Conservation (phyloP, 1,140 invertebrate species). For the Forficula auricularia region DNA sequence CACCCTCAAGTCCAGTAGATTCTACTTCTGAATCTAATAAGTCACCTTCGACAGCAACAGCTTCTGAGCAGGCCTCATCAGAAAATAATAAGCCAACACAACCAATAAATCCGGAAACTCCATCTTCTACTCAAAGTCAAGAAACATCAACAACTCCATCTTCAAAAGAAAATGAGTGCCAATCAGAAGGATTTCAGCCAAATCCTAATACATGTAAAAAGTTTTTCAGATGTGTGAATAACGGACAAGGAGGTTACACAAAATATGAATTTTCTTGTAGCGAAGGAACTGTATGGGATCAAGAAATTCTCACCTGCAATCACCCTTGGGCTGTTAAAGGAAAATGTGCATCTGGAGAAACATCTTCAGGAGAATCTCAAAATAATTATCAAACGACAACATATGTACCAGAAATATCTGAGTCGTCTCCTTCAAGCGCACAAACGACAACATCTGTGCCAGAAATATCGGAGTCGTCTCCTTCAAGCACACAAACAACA, state of each 20-base stretch:
- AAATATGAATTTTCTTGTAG: constrained; percentile 29
- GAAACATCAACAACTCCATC: too few relatives aligned
- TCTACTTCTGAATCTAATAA: background rate
- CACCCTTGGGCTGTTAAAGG: constrained; percentile 24
- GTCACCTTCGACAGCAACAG: background rate
- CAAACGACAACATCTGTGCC: too few relatives aligned
- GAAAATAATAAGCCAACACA: too few relatives aligned
- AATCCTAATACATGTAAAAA: constrained; percentile 50
- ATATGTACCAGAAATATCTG: too few relatives aligned
- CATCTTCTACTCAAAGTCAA: too few relatives aligned
- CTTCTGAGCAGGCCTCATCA: too few relatives aligned
- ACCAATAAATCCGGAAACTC: too few relatives aligned
- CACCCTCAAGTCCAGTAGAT: background rate
- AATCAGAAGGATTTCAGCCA: constrained; percentile 44
- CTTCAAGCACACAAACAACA: background rate
- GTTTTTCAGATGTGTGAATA: constrained; percentile 58
- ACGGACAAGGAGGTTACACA: constrained; percentile 33
- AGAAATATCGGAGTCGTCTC: too few relatives aligned
- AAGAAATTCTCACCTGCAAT: constrained; percentile 28
- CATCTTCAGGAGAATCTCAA: too few relatives aligned
- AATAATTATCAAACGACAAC: too few relatives aligned
- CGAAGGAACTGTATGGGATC: constrained; percentile 29
- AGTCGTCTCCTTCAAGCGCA: too few relatives aligned
- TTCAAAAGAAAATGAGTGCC: constrained; percentile 20
- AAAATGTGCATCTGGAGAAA: background rate